These are phyloP conservation scores for Montipora foliosa DNA, from an alignment of 64 coral and sea anemone genomes.

Conservation along the genomic window DNA sequence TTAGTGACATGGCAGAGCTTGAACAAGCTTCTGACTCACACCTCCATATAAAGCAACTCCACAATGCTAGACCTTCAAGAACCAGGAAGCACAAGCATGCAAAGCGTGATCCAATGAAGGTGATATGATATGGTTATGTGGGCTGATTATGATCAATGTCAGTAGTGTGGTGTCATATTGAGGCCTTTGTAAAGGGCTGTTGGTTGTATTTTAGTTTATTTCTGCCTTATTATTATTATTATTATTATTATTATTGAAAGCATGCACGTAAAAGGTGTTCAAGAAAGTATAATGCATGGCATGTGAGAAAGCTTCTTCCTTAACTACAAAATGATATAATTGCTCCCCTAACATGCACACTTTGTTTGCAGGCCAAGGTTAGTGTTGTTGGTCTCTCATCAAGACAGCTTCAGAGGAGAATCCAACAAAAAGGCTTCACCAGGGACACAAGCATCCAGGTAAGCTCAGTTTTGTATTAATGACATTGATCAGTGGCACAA, in stretches of 20 bases:
- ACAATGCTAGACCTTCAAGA: neutral
- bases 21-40: neutral
- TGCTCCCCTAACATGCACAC: too few relatives aligned
- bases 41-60: neutral
- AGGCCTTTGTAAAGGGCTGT: too few relatives aligned
- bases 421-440: slow-evolving; percentile 38
- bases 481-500: too few relatives aligned
- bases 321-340: too few relatives aligned
- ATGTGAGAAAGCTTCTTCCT: too few relatives aligned
- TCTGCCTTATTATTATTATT: too few relatives aligned
- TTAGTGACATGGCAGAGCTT: neutral
- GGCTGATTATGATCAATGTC: neutral
- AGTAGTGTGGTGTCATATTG: too few relatives aligned
- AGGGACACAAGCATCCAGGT: slow-evolving; percentile 49
- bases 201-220: too few relatives aligned
- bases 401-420: slow-evolving; percentile 8
- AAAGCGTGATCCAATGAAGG: neutral
- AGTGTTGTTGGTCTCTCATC: slow-evolving; percentile 31
- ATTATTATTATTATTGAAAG: too few relatives aligned
- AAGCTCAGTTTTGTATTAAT: neutral
- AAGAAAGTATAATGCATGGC: too few relatives aligned
- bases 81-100: neutral
- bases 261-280: too few relatives aligned
- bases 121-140: neutral
- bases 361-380: slow-evolving; percentile 17